phyloP scores from a whole-genome alignment of 2,113 vertebrate genomes.

The Lonchura striata region DNA sequence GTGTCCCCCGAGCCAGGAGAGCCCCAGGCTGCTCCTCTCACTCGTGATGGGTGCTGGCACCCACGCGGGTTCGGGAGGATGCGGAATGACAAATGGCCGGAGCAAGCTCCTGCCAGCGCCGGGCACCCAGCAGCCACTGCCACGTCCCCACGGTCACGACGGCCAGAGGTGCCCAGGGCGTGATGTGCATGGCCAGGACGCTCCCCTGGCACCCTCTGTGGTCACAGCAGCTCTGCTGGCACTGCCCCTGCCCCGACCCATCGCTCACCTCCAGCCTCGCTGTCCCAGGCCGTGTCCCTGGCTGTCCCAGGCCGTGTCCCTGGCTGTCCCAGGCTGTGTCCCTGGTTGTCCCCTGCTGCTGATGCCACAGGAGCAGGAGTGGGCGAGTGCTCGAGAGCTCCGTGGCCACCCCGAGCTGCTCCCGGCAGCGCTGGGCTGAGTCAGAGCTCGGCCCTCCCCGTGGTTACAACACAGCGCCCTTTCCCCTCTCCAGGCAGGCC shows the following conservation, averaged over 20 bases:
- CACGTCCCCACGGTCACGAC: accelerated
- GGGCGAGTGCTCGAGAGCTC: not conserved
- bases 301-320: not conserved
- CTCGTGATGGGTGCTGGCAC: no score
- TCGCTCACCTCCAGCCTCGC: constrained; percentile 21
- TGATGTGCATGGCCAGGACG: accelerated
- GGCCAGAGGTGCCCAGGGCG: accelerated
- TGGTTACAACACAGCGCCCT: constrained; percentile 60
- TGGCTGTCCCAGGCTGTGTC: not conserved
- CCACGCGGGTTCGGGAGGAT: not conserved
- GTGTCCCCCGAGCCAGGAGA: not conserved
- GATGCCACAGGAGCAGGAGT: not conserved
- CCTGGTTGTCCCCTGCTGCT: not conserved
- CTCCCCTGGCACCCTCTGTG: not conserved
- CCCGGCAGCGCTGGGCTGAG: not conserved
- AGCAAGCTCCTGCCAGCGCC: accelerated
- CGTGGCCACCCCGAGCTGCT: not conserved
- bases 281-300: not conserved
- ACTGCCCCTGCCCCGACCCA: not conserved
- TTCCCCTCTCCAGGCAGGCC: constrained; percentile 56
- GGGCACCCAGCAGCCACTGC: not conserved
- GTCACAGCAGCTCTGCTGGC: not conserved
- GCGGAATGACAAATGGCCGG: not conserved
- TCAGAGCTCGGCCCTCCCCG: constrained; percentile 47
- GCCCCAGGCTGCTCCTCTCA: accelerated